Evolutionary conservation across 2,113 vertebrate species (phyloP).

Genomic region (Platysteira castanea): DNA sequence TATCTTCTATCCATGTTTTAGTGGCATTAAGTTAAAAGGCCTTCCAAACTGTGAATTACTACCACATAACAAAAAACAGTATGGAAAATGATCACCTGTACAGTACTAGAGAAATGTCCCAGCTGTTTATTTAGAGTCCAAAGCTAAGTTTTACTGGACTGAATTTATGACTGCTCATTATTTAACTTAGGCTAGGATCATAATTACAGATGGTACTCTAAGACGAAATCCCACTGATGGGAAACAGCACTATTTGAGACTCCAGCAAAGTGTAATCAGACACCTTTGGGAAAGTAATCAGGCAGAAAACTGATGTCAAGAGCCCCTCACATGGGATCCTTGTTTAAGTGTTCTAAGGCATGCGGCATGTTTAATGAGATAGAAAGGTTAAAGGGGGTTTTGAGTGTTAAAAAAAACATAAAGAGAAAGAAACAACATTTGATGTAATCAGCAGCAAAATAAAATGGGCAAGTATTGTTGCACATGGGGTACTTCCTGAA

Average conservation of each 20-base stretch:
- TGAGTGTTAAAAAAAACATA: background rate
- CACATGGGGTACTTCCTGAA: background rate
- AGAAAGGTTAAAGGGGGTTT: conserved; percentile 33
- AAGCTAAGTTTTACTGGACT: conserved; percentile 34
- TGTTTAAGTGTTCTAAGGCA: conserved; percentile 17
- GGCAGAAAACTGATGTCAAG: conserved; percentile 56
- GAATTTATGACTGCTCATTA: conserved; percentile 59
- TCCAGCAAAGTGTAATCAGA: conserved; percentile 61
- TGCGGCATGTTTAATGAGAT: conserved; percentile 21
- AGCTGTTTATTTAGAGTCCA: conserved; percentile 23
- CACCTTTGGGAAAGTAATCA: conserved; percentile 55
- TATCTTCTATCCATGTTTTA: background rate
- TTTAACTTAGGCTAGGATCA: conserved; percentile 45
- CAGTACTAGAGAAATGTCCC: conserved; percentile 9
- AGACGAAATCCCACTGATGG: conserved; percentile 46
- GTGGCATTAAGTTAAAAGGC: background rate
- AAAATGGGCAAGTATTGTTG: background rate
- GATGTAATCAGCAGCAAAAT: conserved; percentile 3
- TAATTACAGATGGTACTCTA: conserved; percentile 61
- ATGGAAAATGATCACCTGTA: background rate
- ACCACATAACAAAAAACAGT: background rate
- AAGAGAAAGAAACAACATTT: conserved; percentile 1
- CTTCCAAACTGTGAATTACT: background rate
- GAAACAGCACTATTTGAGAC: background rate
- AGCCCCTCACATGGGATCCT: conserved; percentile 35